Conservation (phyloP, 2,888 invertebrate species). For the Aporophyla lueneburgensis region DNA sequence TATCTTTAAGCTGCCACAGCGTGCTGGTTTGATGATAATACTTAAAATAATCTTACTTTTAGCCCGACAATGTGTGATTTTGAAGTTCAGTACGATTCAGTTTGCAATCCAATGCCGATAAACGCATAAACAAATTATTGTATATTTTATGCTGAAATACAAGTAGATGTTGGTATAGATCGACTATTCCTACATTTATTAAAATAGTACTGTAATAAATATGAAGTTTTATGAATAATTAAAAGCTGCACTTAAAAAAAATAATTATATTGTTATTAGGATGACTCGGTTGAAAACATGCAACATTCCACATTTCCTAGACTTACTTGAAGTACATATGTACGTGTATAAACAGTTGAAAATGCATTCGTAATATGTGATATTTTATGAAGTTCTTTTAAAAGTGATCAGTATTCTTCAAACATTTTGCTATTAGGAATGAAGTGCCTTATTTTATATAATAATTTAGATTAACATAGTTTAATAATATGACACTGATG, state of each 20-base stretch:
- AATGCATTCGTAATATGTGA: slow-evolving; percentile 41
- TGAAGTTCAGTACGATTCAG: no score
- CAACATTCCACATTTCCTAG: slow-evolving; percentile 20
- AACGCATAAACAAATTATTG: not conserved
- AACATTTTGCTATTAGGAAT: slow-evolving; percentile 36
- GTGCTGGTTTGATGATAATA: no score
- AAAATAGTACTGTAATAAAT: not conserved
- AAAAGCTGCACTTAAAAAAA: not conserved
- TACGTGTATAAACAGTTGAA: not conserved
- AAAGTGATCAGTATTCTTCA: slow-evolving; percentile 43
- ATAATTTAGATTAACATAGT: slow-evolving; percentile 14
- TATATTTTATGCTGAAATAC: not conserved
- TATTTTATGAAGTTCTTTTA: slow-evolving; percentile 27
- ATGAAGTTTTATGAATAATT: slow-evolving; percentile 2
- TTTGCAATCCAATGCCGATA: not conserved
- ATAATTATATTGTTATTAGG: not conserved
- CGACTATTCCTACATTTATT: not conserved
- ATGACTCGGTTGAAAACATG: not conserved
- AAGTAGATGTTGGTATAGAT: not conserved
- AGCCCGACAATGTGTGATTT: no score
- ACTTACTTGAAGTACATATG: not conserved
- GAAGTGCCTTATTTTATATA: slow-evolving; percentile 48
- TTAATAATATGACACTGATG: slow-evolving; percentile 10
- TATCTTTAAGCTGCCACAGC: no score
- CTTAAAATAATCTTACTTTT: no score